A percentile compares a stretch with the other conserved stretches of the same genome.
Conservation (phyloP, 2,113 vertebrate genomes). For the Heterochromis multidens region DNA sequence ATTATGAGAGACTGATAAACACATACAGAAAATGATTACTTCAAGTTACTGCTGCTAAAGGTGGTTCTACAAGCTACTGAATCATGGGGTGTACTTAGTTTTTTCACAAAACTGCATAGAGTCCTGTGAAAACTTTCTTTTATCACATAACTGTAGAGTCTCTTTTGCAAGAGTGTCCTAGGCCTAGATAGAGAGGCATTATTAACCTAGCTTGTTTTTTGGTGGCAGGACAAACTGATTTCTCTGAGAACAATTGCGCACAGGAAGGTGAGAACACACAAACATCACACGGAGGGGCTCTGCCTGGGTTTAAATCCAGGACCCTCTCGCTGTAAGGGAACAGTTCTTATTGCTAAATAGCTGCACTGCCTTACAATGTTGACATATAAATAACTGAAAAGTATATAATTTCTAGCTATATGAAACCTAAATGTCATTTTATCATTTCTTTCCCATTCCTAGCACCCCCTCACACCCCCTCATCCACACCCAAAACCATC, state of each 20-base stretch:
- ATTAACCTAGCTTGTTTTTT: background rate
- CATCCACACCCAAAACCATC: constrained; percentile 14
- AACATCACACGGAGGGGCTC: background rate
- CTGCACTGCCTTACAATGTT: background rate
- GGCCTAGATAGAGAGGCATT: background rate
- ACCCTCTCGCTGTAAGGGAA: background rate
- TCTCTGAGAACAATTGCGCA: no score
- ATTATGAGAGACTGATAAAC: background rate
- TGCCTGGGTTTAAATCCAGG: background rate
- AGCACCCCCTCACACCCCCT: background rate
- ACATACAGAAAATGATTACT: background rate
- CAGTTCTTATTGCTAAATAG: background rate
- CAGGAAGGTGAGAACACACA: background rate
- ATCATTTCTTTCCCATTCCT: background rate
- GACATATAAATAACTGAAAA: background rate
- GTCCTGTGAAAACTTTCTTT: background rate
- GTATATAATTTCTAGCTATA: background rate
- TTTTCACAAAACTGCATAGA: background rate
- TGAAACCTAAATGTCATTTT: constrained; percentile 14
- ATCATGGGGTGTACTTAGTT: background rate
- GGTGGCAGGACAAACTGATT: background rate
- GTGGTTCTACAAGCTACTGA: background rate
- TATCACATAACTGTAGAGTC: background rate
- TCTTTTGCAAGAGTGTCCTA: background rate
- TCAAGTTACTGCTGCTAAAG: background rate